These are phyloP conservation scores for Caenorhabditis sp. DNA, from an alignment of 2,888 invertebrate species.

Conservation along the genomic window DNA sequence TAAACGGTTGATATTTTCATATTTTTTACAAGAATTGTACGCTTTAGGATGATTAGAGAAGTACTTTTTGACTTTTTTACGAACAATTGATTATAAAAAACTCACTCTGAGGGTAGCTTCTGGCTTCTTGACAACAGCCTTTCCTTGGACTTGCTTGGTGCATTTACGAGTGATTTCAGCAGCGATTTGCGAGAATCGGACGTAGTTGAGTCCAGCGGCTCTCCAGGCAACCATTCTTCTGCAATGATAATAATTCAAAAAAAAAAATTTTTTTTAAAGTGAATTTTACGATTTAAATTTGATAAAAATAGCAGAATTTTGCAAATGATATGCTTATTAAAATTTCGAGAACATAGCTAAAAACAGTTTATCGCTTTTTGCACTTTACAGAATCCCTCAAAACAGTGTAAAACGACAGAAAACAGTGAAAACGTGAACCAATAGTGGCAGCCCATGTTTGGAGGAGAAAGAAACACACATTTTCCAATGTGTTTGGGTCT, in stretches of 20 bases:
- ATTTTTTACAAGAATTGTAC: no score
- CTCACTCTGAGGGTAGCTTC: conserved; percentile 74
- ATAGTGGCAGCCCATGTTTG: conserved; percentile 28
- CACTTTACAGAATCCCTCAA: not conserved
- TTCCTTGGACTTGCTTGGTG: conserved; percentile 76
- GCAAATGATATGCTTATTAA: no score
- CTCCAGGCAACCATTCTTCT: conserved; percentile 60
- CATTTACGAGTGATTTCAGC: conserved; percentile 80
- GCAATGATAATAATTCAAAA: not conserved
- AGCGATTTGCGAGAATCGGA: conserved; percentile 93
- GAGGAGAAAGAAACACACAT: conserved; percentile 24
- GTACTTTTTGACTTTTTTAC: not conserved
- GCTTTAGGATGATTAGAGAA: no score
- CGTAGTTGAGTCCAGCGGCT: conserved; percentile 79
- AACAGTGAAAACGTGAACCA: not conserved
- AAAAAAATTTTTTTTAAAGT: no score
- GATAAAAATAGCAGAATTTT: no score
- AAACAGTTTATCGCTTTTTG: no score
- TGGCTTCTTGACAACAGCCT: conserved; percentile 32
- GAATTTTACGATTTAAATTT: no score
- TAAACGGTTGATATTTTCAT: no score
- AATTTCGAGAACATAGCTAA: no score
- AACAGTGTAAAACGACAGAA: not conserved
- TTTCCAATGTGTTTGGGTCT: conserved; percentile 16
- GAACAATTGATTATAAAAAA: not conserved